Conservation (phyloP, 2,797 vertebrate species). For the Psittacula echo region DNA sequence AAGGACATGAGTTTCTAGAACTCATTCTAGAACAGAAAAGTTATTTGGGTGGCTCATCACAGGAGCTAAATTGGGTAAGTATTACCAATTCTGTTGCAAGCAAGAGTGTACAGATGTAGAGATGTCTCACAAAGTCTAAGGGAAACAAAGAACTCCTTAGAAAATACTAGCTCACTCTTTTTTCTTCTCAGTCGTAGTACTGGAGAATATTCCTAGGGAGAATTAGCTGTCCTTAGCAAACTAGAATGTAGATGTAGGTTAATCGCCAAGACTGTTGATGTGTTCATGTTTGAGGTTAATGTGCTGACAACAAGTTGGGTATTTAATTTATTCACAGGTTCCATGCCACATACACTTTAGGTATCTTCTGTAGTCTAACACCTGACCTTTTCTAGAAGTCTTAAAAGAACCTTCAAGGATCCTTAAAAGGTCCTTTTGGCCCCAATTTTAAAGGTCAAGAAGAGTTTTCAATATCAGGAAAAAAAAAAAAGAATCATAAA, state of each 20-base stretch:
- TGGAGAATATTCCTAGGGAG: not conserved
- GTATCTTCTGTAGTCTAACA: not conserved
- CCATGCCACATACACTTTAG: not conserved
- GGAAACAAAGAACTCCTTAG: not conserved
- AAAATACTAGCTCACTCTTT: not conserved
- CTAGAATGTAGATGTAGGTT: not conserved
- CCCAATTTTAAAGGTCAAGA: not conserved
- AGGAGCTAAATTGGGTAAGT: not conserved
- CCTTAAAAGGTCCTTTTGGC: not conserved
- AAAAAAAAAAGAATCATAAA: not conserved
- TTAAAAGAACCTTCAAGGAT: not conserved
- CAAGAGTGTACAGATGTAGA: not conserved
- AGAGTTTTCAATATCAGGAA: not conserved
- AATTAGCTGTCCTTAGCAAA: not conserved
- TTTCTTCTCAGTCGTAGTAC: not conserved
- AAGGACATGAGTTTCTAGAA: not conserved
- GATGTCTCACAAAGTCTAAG: not conserved
- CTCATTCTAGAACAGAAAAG: not conserved
- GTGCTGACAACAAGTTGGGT: not conserved
- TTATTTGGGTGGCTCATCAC: not conserved
- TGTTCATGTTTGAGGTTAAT: not conserved
- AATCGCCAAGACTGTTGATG: not conserved
- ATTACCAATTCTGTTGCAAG: not conserved
- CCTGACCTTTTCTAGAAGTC: not conserved
- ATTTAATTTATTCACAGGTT: not conserved